Conservation (phyloP, 2,888 invertebrate genomes). For the Epirrhoe tristata region DNA sequence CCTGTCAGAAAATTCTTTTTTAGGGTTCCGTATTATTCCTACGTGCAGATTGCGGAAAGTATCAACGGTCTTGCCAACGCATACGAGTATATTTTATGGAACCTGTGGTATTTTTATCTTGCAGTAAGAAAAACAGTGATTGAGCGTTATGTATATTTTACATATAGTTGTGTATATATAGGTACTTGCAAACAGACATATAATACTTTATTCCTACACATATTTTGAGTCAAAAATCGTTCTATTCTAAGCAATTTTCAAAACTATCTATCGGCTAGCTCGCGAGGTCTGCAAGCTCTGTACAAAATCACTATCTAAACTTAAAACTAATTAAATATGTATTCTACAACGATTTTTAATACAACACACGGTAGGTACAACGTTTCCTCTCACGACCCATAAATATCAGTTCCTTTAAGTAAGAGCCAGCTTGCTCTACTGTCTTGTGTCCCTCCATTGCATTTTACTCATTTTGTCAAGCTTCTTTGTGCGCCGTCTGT, state of each 20-base stretch:
- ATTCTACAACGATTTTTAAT: constrained; percentile 41
- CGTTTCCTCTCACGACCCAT: constrained; percentile 1
- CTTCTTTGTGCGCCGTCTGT: not conserved
- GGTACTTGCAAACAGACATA: too few relatives aligned
- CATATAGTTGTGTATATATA: too few relatives aligned
- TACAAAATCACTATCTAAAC: constrained; percentile 62
- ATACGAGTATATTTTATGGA: too few relatives aligned
- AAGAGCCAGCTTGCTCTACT: not conserved
- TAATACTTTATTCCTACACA: too few relatives aligned
- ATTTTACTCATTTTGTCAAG: not conserved
- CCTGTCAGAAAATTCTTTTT: not conserved
- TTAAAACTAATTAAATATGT: constrained; percentile 48
- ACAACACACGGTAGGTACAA: constrained; percentile 30
- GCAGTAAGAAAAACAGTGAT: too few relatives aligned
- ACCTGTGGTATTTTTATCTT: too few relatives aligned
- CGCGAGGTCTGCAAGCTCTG: constrained; percentile 52
- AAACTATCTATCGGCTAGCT: constrained; percentile 41
- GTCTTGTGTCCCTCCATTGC: not conserved
- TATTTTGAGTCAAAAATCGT: constrained; percentile 8
- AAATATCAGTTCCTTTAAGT: not conserved
- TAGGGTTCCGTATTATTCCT: too few relatives aligned
- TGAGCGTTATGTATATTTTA: too few relatives aligned
- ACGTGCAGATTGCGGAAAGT: not conserved
- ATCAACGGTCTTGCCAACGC: too few relatives aligned
- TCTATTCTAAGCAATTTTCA: constrained; percentile 34